These are phyloP conservation scores for Clarias platycephalus DNA, from an alignment of 2,797 vertebrate genomes.

Conservation along the genomic window DNA sequence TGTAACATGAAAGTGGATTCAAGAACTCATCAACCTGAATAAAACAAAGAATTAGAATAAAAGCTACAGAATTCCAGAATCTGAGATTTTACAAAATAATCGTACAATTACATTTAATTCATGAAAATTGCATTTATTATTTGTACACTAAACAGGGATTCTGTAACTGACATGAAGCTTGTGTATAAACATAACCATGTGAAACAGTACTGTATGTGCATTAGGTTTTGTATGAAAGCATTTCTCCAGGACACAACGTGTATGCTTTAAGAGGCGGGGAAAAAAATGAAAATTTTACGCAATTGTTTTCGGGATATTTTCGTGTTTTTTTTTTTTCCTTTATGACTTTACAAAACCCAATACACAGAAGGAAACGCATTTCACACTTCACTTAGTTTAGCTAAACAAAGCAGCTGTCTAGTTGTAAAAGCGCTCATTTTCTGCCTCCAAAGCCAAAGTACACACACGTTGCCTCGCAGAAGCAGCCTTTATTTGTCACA, in stretches of 20 bases:
- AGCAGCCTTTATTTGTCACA: no score
- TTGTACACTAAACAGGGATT: not conserved
- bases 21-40: not conserved
- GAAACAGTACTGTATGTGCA: no score
- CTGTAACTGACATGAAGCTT: not conserved
- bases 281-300: not conserved
- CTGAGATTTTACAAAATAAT: not conserved
- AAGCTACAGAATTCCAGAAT: not conserved
- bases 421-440: not conserved
- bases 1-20: not conserved
- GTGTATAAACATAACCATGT: not conserved
- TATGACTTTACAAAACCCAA: not conserved
- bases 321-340: not conserved
- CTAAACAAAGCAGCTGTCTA: not conserved
- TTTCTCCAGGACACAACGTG: not conserved
- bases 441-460: not conserved
- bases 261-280: not conserved
- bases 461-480: not conserved
- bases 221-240: not conserved
- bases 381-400: not conserved
- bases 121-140: not conserved
- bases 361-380: not conserved
- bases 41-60: not conserved
- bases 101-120: not conserved
- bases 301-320: no score